Conservation (phyloP, 2,888 invertebrate species). For the Drosophila kokeensis region DNA sequence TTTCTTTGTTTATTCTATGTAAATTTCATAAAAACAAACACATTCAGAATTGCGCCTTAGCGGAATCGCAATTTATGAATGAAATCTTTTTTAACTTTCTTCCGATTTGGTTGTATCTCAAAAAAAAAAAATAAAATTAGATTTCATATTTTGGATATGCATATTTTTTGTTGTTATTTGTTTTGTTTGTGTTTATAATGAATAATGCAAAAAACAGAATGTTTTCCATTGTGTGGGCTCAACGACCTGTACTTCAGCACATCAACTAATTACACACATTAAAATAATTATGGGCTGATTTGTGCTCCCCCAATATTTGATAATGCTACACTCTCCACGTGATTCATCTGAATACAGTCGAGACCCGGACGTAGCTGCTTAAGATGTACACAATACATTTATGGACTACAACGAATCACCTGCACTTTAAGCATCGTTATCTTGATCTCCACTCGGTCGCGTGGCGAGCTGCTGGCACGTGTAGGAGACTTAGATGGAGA, state of each 20-base stretch:
- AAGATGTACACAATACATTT: conserved; percentile 3
- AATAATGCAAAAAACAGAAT: background rate
- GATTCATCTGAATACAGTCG: background rate
- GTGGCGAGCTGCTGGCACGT: conserved; percentile 27
- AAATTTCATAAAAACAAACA: background rate
- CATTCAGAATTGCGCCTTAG: background rate
- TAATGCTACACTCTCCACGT: background rate
- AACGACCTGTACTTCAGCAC: conserved; percentile 18
- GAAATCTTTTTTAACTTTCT: background rate
- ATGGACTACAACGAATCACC: conserved; percentile 54
- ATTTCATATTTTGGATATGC: background rate
- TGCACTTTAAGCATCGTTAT: conserved; percentile 74
- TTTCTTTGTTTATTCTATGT: background rate
- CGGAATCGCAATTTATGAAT: background rate
- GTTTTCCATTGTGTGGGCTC: conserved; percentile 13
- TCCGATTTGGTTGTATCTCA: background rate
- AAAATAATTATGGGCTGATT: background rate
- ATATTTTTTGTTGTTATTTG: background rate
- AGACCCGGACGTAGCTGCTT: conserved; percentile 14
- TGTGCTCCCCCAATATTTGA: background rate
- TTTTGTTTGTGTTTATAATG: background rate
- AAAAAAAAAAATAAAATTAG: background rate
- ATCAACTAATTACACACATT: conserved; percentile 18
- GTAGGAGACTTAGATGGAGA: conserved; percentile 1
- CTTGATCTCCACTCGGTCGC: conserved; percentile 66